Conservation (phyloP, 1,140 invertebrate genomes). For the Euborellia annulipes region DNA sequence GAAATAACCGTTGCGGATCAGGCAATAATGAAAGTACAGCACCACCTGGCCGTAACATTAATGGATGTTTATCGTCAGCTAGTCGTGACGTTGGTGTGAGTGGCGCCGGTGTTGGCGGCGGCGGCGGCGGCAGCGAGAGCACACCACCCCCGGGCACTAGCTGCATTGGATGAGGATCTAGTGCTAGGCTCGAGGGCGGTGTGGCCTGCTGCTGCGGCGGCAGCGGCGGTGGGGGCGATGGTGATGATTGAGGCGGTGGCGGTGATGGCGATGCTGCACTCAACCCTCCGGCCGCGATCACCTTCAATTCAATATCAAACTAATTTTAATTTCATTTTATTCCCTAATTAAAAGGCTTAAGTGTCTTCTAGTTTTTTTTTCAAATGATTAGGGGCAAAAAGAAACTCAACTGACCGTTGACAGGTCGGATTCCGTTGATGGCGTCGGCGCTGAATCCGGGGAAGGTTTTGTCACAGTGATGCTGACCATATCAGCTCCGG, state of each 20-base stretch:
- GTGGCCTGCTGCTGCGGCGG: background rate
- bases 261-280: background rate
- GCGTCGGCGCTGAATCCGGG: slow-evolving; percentile 36
- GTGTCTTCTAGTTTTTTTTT: too few relatives aligned
- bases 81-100: background rate
- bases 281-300: too few relatives aligned
- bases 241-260: background rate
- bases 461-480: slow-evolving; percentile 62
- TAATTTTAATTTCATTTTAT: too few relatives aligned
- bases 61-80: slow-evolving; percentile 6
- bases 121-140: background rate
- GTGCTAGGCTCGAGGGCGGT: background rate
- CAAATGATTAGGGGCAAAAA: too few relatives aligned
- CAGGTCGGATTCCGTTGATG: background rate
- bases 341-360: too few relatives aligned
- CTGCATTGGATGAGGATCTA: background rate
- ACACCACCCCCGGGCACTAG: background rate
- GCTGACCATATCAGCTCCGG: slow-evolving; percentile 39
- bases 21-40: slow-evolving; percentile 8
- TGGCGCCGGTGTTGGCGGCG: background rate
- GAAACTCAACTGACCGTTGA: background rate
- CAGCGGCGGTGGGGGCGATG: background rate
- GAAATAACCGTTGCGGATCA: background rate
- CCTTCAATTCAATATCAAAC: too few relatives aligned
- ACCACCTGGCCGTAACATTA: slow-evolving; percentile 3